Conservation (phyloP, 2,797 vertebrate species). For the Arrhamphus sclerolepis region DNA sequence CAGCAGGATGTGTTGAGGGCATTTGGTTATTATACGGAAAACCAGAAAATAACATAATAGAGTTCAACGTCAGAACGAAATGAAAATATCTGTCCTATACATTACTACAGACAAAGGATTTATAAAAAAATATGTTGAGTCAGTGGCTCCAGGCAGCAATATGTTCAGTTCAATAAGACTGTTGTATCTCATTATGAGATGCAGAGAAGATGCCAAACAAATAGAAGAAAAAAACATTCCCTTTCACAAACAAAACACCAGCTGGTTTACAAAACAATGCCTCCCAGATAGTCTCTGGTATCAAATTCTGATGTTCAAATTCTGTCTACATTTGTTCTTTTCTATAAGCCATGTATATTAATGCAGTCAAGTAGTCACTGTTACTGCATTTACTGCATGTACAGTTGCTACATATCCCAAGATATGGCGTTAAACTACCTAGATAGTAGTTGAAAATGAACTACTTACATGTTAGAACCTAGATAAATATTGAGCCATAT, state of each 20-base stretch:
- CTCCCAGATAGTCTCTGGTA: constrained; percentile 3
- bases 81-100: constrained; percentile 26
- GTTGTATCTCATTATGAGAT: constrained; percentile 46
- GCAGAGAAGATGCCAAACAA: constrained; percentile 28
- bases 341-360: neutral
- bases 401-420: too few relatives aligned
- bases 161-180: constrained; percentile 51
- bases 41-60: constrained; percentile 22
- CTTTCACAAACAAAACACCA: constrained; percentile 28
- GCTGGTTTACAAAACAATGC: constrained; percentile 3
- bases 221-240: constrained; percentile 10
- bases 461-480: too few relatives aligned
- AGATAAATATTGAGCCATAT: too few relatives aligned
- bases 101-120: constrained; percentile 14
- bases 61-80: constrained; percentile 29
- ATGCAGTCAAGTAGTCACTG: too few relatives aligned
- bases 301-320: neutral
- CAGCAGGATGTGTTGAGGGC: constrained; percentile 37
- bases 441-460: too few relatives aligned
- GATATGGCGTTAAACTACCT: too few relatives aligned
- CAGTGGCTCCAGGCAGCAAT: constrained; percentile 32
- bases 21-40: constrained; percentile 29
- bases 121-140: constrained; percentile 21
- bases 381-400: too few relatives aligned
- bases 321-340: neutral